Evolutionary conservation across 2,888 invertebrate species (phyloP), one percentile per base, ranked within the genome.

Genomic region (Tenthredo notha): DNA sequence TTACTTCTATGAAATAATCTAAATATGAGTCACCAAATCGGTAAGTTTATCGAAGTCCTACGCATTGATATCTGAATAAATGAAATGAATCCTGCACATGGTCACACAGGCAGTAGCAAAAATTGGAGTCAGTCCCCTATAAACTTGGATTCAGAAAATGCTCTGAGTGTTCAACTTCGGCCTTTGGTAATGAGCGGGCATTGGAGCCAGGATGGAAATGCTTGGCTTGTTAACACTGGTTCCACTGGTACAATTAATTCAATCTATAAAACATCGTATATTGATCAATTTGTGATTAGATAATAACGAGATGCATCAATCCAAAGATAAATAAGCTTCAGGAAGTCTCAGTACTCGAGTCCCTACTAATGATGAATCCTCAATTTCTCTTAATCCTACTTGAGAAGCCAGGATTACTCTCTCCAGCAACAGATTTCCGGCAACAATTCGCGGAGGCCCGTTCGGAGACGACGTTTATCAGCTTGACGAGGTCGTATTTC

Each of bases 171-270:
- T 29, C 86, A 85, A 84, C 90, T 88, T 85, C 86, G 90, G 50
- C 90, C 91, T 0, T 86, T 92, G 47, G 88, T 88, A 25, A 84
- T 92, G 5, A 90, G 88, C 67, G 92, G 92, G 3, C 92, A 92
- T 74, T 92, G 92, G 92, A 80, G 89, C 21, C 90, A 89, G 40
- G 91, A 92, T 33, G 92, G 92, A 15, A 89, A 90, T 67, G 90
- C 92, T 6, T 84, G 47, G 65, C 83, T 92, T 33, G 43, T 40
- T 0, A 92, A 92, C 78, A 85, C 86, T 15, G 92, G 92, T 3
- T 7, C 58, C 25, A 86, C 86, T 9, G 90, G 92, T 92, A 88
- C 29, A 7, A 29, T 77, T n/a, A 40, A 72, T 33, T 33, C 18
- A 15, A 67, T 25, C 6, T 7, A 10, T 33, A 18, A 18, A 67